Evolutionary conservation across 2,888 invertebrate genomes (phyloP).

Genomic region (Galeopsomyia nigrocyanea): DNA sequence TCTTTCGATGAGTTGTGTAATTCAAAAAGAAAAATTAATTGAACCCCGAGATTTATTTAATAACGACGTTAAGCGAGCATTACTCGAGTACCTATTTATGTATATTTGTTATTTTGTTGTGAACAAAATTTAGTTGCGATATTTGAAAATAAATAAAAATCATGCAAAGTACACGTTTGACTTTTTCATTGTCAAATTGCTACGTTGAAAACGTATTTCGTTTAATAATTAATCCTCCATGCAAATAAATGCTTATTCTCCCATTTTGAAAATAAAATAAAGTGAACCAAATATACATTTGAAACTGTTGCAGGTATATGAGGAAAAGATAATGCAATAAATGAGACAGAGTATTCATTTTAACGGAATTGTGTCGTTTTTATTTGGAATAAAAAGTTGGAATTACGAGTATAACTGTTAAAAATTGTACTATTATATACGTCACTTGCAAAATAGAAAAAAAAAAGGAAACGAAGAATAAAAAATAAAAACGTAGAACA

Average conservation of each 20-base stretch:
- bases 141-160: slow-evolving; percentile 34
- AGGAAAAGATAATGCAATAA: slow-evolving; percentile 12
- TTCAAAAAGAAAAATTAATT: background rate
- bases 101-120: slow-evolving; percentile 28
- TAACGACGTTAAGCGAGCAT: background rate
- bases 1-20: slow-evolving; percentile 8
- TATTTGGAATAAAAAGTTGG: slow-evolving; percentile 31
- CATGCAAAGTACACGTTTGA: slow-evolving; percentile 3
- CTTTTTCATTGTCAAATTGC: background rate
- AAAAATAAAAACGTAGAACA: slow-evolving; percentile 18
- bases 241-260: background rate
- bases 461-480: slow-evolving; percentile 9
- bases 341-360: slow-evolving; percentile 19
- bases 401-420: slow-evolving; percentile 15
- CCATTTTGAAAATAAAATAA: slow-evolving; percentile 7
- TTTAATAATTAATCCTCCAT: slow-evolving; percentile 1
- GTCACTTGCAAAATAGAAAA: slow-evolving; percentile 22
- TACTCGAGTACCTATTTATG: slow-evolving; percentile 11
- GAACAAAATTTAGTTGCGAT: slow-evolving; percentile 18
- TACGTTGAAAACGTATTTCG: too few species aligned
- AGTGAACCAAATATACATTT: background rate
- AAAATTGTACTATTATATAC: slow-evolving; percentile 30
- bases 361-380: slow-evolving; percentile 28
- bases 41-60: background rate
- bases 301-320: background rate